Evolutionary conservation across 2,797 vertebrate genomes (phyloP).

Genomic region (Aldrovandia affinis): DNA sequence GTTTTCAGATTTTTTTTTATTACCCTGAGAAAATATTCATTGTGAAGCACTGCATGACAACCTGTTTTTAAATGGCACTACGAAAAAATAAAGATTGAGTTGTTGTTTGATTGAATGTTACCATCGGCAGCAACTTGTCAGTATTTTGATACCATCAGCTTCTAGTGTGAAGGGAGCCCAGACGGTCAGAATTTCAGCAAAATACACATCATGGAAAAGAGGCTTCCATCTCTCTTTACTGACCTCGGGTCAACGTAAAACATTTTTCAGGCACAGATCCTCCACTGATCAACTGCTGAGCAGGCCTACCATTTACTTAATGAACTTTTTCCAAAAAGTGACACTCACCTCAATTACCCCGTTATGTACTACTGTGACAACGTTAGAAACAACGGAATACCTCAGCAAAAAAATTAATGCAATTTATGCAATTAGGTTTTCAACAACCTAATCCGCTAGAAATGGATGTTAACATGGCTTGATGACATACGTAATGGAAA

Average conservation of each 20-base stretch:
- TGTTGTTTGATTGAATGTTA: neutral
- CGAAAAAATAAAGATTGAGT: too few species aligned
- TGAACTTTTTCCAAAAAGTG: neutral
- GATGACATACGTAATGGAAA: slow-evolving; percentile 1
- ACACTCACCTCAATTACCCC: neutral
- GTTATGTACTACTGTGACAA: neutral
- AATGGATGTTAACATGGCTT: neutral
- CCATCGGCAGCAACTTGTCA: neutral
- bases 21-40: too few species aligned
- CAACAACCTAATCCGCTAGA: neutral
- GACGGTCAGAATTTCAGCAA: neutral
- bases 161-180: neutral
- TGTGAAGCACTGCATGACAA: too few species aligned
- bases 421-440: neutral
- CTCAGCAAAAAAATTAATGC: neutral
- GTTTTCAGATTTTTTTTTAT: too few species aligned
- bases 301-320: neutral
- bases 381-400: neutral
- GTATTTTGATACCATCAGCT: neutral
- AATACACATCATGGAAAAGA: neutral
- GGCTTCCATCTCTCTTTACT: neutral
- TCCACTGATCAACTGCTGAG: neutral
- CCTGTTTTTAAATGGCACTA: neutral
- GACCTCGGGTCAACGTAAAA: neutral
- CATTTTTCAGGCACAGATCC: neutral